Evolutionary conservation across 2,888 invertebrate genomes (phyloP).

Genomic region (Malthinus flaveolus): DNA sequence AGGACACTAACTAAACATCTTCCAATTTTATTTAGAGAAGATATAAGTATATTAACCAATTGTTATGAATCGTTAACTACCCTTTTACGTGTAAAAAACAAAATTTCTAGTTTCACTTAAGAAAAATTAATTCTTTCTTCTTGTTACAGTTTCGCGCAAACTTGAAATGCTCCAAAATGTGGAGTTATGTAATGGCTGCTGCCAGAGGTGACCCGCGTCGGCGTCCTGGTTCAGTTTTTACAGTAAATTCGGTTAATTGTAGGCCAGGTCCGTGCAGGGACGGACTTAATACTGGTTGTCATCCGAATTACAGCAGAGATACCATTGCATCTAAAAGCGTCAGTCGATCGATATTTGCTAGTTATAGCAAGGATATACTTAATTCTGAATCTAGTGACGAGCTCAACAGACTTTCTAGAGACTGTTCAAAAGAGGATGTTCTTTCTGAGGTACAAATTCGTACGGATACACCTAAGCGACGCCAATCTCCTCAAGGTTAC

Average conservation of each 20-base stretch:
- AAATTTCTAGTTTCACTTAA: not conserved
- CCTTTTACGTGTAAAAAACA: not conserved
- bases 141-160: constrained; percentile 27
- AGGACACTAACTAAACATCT: too few relatives aligned
- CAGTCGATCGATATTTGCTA: constrained; percentile 20
- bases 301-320: constrained; percentile 19
- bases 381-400: constrained; percentile 23
- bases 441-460: constrained; percentile 51
- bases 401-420: constrained; percentile 41
- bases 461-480: constrained; percentile 36
- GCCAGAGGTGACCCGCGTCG: constrained; percentile 66
- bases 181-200: constrained; percentile 75
- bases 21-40: too few relatives aligned
- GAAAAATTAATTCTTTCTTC: not conserved
- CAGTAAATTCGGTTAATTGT: constrained; percentile 45
- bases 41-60: too few relatives aligned
- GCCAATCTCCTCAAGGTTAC: constrained; percentile 5
- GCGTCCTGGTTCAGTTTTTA: constrained; percentile 48
- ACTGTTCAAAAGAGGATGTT: constrained; percentile 46
- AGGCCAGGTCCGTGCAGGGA: constrained; percentile 49
- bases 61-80: too few relatives aligned
- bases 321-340: constrained; percentile 5
- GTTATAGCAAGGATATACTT: constrained; percentile 24
- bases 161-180: constrained; percentile 60
- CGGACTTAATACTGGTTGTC: constrained; percentile 28